Base-by-base conservation (phyloP, 2,113 vertebrate species). In the Sturnira hondurensis region DNA sequence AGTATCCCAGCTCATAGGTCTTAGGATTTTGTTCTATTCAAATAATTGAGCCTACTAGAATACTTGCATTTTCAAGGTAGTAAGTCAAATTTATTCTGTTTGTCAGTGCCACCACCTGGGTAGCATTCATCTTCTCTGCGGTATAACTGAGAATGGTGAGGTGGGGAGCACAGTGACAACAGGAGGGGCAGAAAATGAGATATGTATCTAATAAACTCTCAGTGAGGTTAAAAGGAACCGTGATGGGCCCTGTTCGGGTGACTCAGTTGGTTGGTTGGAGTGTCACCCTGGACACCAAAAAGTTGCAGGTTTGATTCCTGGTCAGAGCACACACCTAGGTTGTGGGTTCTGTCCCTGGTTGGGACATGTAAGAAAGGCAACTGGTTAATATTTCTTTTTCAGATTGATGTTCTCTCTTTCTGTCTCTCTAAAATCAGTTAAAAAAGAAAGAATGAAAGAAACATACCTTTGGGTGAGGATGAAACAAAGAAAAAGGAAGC, bases 111-210 rank as follows among this genome's bases (percentile, higher is more conserved):
- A 71, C 12, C 1, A 82, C 50, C 13, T 38, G 7, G 26, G 16
- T 68, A 24, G 68, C 22, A 36, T 71, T 71, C 11, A 22, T 73
- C 50, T 90, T 38, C 47, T 9, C n/a, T 10, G 11, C 47, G 43
- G n/a, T 28, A 33, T 31, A 16, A 61, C 19, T 36, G 13, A 85
- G 78, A 38, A 78, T 33, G 14, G 4, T 8, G 4, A 36, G 8
- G 45, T 15, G 2, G 11, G 13, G 2, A 14, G 1, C n/a, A 38
- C 0, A 8, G 16, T 73, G n/a, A 50, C 14, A n/a, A 56, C 28
- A 22, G 14, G 31, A 80, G 14, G 10, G 94, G n/a, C 47, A 83
- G 33, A 26, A 54, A 38, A 22, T 19, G 15, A 33, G 43, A 17
- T 24, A 4, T 14, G 89, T 92, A 73, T 43, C n/a, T 41, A 33